Evolutionary conservation across 2,888 invertebrate genomes (phyloP), one percentile per base, ranked within the genome.

Genomic region (Phalangium opilio): DNA sequence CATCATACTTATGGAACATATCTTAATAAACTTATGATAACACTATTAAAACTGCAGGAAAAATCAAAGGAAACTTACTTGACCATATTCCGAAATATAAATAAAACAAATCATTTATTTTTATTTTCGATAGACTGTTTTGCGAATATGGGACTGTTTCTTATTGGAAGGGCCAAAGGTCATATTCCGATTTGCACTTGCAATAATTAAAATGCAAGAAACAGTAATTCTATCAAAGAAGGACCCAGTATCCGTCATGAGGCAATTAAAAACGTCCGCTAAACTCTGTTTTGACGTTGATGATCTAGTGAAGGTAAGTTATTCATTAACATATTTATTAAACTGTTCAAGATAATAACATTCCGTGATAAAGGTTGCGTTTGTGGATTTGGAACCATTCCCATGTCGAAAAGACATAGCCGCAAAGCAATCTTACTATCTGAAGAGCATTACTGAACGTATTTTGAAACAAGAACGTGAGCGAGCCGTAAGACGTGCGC

Each of bases 91-190:
- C n/a, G n/a, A n/a, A n/a, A n/a, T n/a, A n/a, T n/a, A n/a, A n/a
- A n/a, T n/a, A n/a, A n/a, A n/a, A n/a, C n/a, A n/a, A n/a, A n/a
- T n/a, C n/a, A n/a, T n/a, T n/a, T n/a, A n/a, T n/a, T n/a, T n/a
- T n/a, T n/a, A n/a, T n/a, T n/a, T n/a, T n/a, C n/a, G n/a, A 36
- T 61, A 71, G 70, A 70, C 70, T 1, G 59, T 71, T 48, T 56
- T 72, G 18, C 60, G 72, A n/a, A 64, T 73, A 19, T 73, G 72
- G 72, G 72, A 73, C 59, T 70, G 70, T 51, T 73, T 73, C 57
- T 59, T 73, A 41, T 57, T 71, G 41, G 73, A 73, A 57, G 73
- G 73, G 10, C 70, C 70, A 7, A 73, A 73, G 39, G 70, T 73
- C 33, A 58, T 73, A 47, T 73, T 73, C 60, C 68, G 73, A 3